Base-by-base conservation (phyloP, 2,113 vertebrate genomes). In the Regulus satrapa region DNA sequence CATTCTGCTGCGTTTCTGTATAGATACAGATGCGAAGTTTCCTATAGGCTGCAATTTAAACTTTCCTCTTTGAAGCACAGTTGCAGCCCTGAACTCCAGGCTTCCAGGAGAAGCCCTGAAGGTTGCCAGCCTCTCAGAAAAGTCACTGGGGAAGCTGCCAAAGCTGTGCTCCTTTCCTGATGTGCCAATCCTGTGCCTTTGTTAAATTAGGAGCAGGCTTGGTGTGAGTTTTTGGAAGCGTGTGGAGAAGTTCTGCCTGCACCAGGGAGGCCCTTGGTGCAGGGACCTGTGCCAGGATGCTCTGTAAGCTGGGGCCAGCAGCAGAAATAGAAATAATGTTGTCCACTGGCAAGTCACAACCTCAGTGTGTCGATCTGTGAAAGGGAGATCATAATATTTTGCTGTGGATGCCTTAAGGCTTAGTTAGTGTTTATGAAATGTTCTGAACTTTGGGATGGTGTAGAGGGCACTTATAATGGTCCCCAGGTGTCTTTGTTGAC, bases 121-220 rank as follows among this genome's bases (percentile, higher is more conserved):
- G 31, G 20, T 59, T 25, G 1, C 12, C 16, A 24, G 36, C 17
- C 58, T 51, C 24, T 82, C 36, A 18, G 43, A 66, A 77, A n/a
- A 36, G 45, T 52, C 48, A 41, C 54, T 0, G 1, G 45, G 62
- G 63, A 32, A 85, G 28, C 71, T 90, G 36, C 24, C 14, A n/a
- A 75, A 28, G 49, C 51, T 71, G 38, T 41, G 34, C 10, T 31
- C 9, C 48, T 67, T 61, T 63, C 34, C 28, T 7, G 8, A 54
- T 48, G 15, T 54, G 31, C 17, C 0, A 1, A 32, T 54, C 43
- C 48, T 5, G 5, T 28, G 15, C 24, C 32, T 72, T 6, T 79
- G 31, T 45, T 46, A 54, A 85, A 58, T 41, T 18, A 49, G 64
- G 25, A 71, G 38, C 21, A 55, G 36, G 23, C 13, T 20, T 62